Evolutionary conservation across 2,113 vertebrate genomes (phyloP), one percentile per base, ranked within the genome.

Genomic region (Rousettus leschenaultii): DNA sequence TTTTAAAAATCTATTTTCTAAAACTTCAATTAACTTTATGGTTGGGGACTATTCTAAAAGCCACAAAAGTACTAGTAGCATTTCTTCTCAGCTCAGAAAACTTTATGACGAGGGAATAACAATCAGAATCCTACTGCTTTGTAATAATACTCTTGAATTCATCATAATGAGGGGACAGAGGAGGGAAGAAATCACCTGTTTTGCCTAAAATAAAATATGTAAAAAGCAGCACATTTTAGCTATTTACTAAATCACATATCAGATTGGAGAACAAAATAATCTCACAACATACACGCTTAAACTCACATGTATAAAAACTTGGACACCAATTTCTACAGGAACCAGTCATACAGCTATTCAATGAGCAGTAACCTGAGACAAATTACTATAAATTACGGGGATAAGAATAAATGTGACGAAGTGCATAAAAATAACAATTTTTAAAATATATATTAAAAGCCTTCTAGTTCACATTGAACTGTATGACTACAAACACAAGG

Each of bases 1-100:
- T 75, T 65, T 53, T 28, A 43, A 75, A 84, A 63, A 65, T 13
- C 55, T 1, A 35, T 45, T 38, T 86, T 83, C 70, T 73, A 82
- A 59, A 80, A 33, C 5, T 15, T 74, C 74, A 65, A 1, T 59
- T 48, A 68, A 40, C 40, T 92, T 94, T 35, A 53, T 21, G 48
- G 26, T 55, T 93, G 75, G n/a, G 5, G 3, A 68, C 18, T 63
- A 45, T 19, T 82, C 28, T 74, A 48, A 93, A 78, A 84, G 19
- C 63, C 43, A 79, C 1, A 19, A 2, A 51, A 45, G 2, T n/a
- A 38, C 48, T 28, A 13, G 19, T 14, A 30, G 22, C 63, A 48
- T n/a, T 63, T 78, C n/a, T 43, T 45, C 38, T 43, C 16, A 79
- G 48, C 48, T 93, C 94, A 87, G 85, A 71, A 86, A 68, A 66